These are phyloP conservation scores for Nothoprocta perdicaria DNA, from an alignment of 2,113 vertebrate genomes.

Conservation along the genomic window DNA sequence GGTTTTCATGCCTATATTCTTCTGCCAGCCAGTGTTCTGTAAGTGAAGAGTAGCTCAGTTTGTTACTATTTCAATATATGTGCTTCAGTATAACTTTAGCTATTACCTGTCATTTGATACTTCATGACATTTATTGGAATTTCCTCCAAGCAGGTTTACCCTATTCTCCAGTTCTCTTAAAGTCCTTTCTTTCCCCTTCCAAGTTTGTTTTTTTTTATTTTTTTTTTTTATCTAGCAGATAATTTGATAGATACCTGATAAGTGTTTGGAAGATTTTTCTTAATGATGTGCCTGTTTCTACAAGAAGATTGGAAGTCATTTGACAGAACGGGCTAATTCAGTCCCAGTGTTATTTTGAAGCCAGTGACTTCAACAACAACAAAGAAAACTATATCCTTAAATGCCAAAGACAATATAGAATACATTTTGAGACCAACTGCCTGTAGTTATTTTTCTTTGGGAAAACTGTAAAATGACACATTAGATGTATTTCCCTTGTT, in stretches of 20 bases:
- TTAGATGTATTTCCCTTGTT: neutral
- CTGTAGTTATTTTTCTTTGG: neutral
- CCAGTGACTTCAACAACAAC: neutral
- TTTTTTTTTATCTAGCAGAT: neutral
- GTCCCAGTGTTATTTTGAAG: neutral
- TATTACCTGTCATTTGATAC: neutral
- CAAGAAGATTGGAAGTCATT: neutral
- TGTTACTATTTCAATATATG: neutral
- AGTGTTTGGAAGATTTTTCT: neutral
- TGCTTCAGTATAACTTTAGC: neutral
- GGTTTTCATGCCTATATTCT: neutral
- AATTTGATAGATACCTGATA: neutral
- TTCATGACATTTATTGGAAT: neutral
- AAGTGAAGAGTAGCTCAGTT: neutral
- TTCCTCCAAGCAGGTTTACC: constrained; percentile 34
- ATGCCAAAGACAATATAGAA: neutral
- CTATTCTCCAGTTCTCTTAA: neutral
- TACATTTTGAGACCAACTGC: neutral
- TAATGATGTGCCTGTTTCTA: constrained; percentile 8
- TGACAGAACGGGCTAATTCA: constrained; percentile 1
- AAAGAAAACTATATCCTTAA: neutral
- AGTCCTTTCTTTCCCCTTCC: neutral
- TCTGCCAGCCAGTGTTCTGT: neutral
- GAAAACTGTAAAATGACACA: rapidly evolving
- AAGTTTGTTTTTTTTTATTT: neutral